phyloP scores from a whole-genome alignment of 2,888 invertebrate genomes.

The Thereva nobilitata region DNA sequence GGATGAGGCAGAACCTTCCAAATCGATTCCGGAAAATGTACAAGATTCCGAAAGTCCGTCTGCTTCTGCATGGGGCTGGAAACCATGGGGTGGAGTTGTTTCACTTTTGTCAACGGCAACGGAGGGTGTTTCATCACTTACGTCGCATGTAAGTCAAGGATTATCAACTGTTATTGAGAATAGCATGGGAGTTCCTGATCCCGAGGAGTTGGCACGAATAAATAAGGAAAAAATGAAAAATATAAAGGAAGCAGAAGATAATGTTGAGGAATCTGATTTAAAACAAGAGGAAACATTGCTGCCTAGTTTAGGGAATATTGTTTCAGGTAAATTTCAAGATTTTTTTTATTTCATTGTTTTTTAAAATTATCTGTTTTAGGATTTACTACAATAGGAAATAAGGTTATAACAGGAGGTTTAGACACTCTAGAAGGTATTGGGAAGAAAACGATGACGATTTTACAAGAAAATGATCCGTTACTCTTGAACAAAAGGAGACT shows the following conservation, averaged over 20 bases:
- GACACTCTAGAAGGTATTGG: constrained; percentile 92
- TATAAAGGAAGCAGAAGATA: constrained; percentile 41
- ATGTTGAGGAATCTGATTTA: constrained; percentile 19
- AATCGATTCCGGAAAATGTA: neutral
- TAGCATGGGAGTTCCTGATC: constrained; percentile 81
- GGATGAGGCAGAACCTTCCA: constrained; percentile 37
- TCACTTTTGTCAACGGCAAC: constrained; percentile 76
- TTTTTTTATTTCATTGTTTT: neutral
- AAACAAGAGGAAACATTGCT: constrained; percentile 18
- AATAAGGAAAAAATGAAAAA: constrained; percentile 47
- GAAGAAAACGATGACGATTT: constrained; percentile 91
- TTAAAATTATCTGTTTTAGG: constrained; percentile 44
- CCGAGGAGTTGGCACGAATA: constrained; percentile 72
- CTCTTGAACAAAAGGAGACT: constrained; percentile 69
- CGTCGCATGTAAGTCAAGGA: constrained; percentile 80
- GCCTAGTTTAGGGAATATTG: constrained; percentile 35
- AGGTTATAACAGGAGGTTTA: constrained; percentile 77
- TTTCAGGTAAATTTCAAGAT: constrained; percentile 24
- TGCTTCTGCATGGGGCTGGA: constrained; percentile 63
- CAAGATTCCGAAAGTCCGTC: neutral
- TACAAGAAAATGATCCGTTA: constrained; percentile 91
- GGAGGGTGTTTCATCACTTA: constrained; percentile 75
- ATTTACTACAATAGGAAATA: constrained; percentile 61
- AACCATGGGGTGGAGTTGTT: constrained; percentile 75
- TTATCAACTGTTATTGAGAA: constrained; percentile 77